These are phyloP conservation scores for Drosophila watanabei DNA, from an alignment of 1,140 invertebrate genomes.

Conservation along the genomic window DNA sequence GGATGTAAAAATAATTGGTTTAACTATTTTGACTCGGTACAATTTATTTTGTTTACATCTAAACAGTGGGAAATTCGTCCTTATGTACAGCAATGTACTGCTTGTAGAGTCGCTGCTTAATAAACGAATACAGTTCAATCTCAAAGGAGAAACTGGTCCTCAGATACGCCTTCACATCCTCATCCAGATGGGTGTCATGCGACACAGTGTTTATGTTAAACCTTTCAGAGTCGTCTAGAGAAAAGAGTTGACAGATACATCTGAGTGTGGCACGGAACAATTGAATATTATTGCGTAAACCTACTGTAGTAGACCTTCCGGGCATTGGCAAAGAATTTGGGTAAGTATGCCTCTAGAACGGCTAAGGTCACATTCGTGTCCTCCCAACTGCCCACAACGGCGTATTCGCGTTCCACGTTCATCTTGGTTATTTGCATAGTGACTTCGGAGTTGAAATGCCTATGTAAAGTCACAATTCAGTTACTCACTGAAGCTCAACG, in stretches of 20 bases:
- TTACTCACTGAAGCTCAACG: conserved; percentile 35
- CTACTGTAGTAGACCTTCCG: conserved; percentile 80
- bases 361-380: conserved; percentile 94
- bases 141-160: conserved; percentile 86
- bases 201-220: conserved; percentile 88
- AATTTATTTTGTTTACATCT: not conserved
- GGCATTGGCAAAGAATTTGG: conserved; percentile 93
- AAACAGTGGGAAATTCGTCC: conserved; percentile 48
- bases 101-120: conserved; percentile 92
- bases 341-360: conserved; percentile 94
- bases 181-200: conserved; percentile 68
- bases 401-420: conserved; percentile 93
- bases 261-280: not conserved
- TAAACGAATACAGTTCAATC: conserved; percentile 96
- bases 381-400: conserved; percentile 94
- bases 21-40: conserved; percentile 3
- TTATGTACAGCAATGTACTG: conserved; percentile 91
- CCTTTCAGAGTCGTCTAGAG: conserved; percentile 87
- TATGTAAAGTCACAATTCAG: conserved; percentile 69
- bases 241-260: conserved; percentile 86
- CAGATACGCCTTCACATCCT: conserved; percentile 68
- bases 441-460: conserved; percentile 93
- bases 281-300: conserved; percentile 16
- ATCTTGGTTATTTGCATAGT: conserved; percentile 93
- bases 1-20: conserved; percentile 22